These are phyloP conservation scores for Struthio camelus DNA, from an alignment of 2,113 vertebrate species.

Conservation along the genomic window DNA sequence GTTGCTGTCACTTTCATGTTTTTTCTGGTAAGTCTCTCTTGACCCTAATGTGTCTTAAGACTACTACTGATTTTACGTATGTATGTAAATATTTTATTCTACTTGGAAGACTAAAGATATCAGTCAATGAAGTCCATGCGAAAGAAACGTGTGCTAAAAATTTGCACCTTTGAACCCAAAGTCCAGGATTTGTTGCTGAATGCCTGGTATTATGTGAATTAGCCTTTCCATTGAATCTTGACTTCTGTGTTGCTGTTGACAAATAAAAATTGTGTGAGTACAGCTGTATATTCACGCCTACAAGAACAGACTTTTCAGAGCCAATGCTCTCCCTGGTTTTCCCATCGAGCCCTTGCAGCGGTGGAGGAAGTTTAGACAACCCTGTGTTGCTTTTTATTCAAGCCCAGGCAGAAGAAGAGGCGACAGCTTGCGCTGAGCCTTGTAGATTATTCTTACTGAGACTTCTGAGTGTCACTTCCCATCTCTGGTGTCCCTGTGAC, in stretches of 20 bases:
- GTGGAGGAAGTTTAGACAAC: neutral
- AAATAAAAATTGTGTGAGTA: neutral
- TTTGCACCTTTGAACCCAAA: neutral
- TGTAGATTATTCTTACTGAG: neutral
- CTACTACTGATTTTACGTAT: neutral
- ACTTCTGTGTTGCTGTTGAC: neutral
- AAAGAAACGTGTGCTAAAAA: neutral
- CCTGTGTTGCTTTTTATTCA: neutral
- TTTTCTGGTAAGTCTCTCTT: neutral
- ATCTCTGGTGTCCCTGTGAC: neutral
- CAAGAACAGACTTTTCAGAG: neutral
- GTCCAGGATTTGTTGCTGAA: neutral
- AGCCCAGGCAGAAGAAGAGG: neutral
- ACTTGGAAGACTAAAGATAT: neutral
- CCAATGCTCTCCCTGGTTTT: neutral
- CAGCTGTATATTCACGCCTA: neutral
- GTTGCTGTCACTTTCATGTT: neutral
- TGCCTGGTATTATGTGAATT: neutral
- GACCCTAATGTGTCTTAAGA: neutral
- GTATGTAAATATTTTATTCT: neutral
- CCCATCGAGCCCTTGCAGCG: neutral
- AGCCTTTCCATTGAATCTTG: neutral
- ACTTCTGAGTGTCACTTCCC: neutral
- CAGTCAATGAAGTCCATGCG: neutral
- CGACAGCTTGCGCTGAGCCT: neutral